Percentiles rank a stretch among this genome's conserved stretches.
Conservation (phyloP, 64 coral and sea anemone genomes). For the Montipora sp. region DNA sequence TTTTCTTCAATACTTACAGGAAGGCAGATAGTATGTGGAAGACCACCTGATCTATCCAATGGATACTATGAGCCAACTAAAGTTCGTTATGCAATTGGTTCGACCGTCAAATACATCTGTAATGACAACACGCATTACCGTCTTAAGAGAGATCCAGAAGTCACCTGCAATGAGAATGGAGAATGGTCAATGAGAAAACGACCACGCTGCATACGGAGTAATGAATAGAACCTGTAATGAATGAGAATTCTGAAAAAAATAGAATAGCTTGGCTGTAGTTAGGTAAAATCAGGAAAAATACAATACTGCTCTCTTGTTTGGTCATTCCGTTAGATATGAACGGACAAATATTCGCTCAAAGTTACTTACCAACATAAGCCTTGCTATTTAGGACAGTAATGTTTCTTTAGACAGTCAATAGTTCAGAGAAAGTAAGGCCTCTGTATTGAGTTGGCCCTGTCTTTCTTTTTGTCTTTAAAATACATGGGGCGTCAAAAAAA, state of each 20-base stretch:
- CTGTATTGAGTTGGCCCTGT: too few relatives aligned
- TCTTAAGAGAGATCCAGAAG: not conserved
- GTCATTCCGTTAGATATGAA: too few relatives aligned
- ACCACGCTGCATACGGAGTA: slow-evolving; percentile 25
- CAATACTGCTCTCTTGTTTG: too few relatives aligned
- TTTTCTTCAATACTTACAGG: not conserved
- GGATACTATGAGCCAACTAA: not conserved
- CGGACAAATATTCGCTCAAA: too few relatives aligned
- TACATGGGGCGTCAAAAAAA: too few relatives aligned
- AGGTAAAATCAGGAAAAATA: too few relatives aligned
- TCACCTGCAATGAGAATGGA: not conserved
- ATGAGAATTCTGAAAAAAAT: not conserved
- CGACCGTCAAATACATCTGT: slow-evolving; percentile 34
- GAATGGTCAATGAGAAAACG: not conserved
- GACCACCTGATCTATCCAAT: not conserved
- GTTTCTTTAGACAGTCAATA: too few relatives aligned
- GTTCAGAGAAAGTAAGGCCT: too few relatives aligned
- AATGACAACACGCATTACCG: slow-evolving; percentile 7
- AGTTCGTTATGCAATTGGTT: not conserved
- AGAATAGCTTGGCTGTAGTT: not conserved
- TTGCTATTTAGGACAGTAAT: too few relatives aligned
- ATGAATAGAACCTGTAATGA: not conserved
- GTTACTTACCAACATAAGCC: too few relatives aligned
- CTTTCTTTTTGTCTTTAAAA: too few relatives aligned
- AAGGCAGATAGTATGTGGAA: not conserved